Evolutionary conservation across 2,797 vertebrate species (phyloP).

Genomic region (Megalops cyprinoides): DNA sequence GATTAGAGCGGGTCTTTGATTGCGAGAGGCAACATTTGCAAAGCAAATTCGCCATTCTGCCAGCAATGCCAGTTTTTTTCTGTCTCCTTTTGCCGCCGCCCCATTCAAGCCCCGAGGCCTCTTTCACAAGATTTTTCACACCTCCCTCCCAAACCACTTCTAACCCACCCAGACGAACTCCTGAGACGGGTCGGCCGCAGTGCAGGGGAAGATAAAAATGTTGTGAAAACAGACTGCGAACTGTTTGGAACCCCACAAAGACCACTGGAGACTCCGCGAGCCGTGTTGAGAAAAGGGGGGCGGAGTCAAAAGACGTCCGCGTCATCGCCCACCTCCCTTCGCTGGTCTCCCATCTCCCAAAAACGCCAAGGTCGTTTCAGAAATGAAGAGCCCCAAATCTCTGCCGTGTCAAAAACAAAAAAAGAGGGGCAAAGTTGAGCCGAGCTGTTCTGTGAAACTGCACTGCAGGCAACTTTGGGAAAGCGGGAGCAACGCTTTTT

Average conservation of each 20-base stretch:
- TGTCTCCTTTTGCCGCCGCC: not conserved
- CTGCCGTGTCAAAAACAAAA: not conserved
- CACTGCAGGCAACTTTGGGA: not conserved
- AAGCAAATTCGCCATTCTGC: slow-evolving; percentile 39
- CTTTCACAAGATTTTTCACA: slow-evolving; percentile 10
- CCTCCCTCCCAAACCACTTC: not conserved
- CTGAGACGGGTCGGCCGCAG: not conserved
- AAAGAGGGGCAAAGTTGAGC: not conserved
- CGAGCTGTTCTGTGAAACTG: not conserved
- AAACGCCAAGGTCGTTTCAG: no score
- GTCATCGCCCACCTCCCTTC: no score
- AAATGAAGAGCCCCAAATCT: not conserved
- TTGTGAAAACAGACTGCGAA: not conserved
- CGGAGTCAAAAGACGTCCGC: no score
- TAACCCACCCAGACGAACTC: not conserved
- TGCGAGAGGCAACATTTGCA: slow-evolving; percentile 38
- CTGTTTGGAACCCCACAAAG: no score
- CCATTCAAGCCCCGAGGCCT: not conserved
- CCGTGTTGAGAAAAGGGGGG: not conserved
- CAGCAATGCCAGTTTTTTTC: slow-evolving; percentile 22
- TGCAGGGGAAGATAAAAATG: not conserved
- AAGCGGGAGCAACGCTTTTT: not conserved
- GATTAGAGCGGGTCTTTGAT: slow-evolving; percentile 44
- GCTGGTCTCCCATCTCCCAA: no score
- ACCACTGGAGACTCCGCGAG: not conserved